Evolutionary conservation across 2,113 vertebrate genomes (phyloP).

Genomic region (Neogobius melanostomus): DNA sequence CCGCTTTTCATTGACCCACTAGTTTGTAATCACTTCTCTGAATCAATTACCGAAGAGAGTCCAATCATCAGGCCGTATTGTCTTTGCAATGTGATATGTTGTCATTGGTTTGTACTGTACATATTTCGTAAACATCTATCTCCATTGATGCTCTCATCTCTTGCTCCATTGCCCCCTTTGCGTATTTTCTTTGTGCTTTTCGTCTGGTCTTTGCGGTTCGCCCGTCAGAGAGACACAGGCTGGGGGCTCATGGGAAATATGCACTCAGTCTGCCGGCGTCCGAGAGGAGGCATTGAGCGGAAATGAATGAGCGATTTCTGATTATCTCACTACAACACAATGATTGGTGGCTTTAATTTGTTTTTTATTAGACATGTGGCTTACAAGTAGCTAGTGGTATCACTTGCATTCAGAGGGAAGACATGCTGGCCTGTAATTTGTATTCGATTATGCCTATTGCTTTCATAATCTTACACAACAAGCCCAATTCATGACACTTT

Average conservation of each 20-base stretch:
- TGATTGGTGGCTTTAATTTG: constrained; percentile 61
- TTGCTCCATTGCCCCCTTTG: constrained; percentile 23
- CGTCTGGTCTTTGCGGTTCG: constrained; percentile 36
- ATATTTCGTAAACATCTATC: constrained; percentile 54
- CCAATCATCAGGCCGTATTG: no score
- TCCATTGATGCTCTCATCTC: constrained; percentile 24
- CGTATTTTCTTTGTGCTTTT: constrained; percentile 10
- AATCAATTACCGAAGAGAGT: not conserved
- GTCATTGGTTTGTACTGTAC: not conserved
- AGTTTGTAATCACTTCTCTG: not conserved
- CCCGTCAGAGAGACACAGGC: constrained; percentile 40
- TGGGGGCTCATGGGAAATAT: constrained; percentile 70
- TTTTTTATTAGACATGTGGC: constrained; percentile 56
- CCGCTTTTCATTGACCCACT: not conserved
- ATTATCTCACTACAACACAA: constrained; percentile 47
- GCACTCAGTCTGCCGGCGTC: constrained; percentile 56
- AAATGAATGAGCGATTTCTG: constrained; percentile 63
- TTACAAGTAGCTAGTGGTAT: constrained; percentile 44
- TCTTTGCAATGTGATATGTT: not conserved
- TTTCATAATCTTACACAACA: constrained; percentile 23
- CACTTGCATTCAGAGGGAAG: constrained; percentile 20
- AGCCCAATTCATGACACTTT: constrained; percentile 12
- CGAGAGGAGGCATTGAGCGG: constrained; percentile 50
- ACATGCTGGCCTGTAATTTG: constrained; percentile 32
- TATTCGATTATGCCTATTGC: constrained; percentile 37